Evolutionary conservation across 2,113 vertebrate species (phyloP).

Genomic region (Xyliphius kryptos): DNA sequence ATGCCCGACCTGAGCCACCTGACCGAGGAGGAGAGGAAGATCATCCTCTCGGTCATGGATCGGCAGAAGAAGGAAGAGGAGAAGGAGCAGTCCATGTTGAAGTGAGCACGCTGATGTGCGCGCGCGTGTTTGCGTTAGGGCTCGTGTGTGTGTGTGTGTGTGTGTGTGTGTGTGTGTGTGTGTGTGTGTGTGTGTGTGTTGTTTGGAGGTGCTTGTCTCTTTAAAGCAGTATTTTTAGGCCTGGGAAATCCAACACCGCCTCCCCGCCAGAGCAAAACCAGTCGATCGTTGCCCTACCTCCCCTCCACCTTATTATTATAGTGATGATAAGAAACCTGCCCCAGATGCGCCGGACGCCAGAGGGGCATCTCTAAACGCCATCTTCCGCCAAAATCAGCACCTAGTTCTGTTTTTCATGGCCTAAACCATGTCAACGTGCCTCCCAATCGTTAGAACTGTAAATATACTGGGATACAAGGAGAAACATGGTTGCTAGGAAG

Average conservation of each 20-base stretch:
- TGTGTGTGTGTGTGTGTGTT: constrained; percentile 11
- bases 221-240: constrained; percentile 20
- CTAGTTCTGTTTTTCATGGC: too few relatives aligned
- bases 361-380: constrained; percentile 60
- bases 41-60: constrained; percentile 90
- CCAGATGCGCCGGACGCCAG: too few relatives aligned
- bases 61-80: constrained; percentile 89
- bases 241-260: constrained; percentile 22
- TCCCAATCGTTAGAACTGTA: too few relatives aligned
- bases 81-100: constrained; percentile 90
- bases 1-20: constrained; percentile 93
- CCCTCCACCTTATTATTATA: too few relatives aligned
- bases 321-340: too few relatives aligned
- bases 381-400: constrained; percentile 53
- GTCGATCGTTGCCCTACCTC: too few relatives aligned
- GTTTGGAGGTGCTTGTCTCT: constrained; percentile 6
- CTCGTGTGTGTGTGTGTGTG: background rate
- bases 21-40: constrained; percentile 87
- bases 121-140: background rate
- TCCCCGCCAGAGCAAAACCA: too few relatives aligned
- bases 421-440: too few relatives aligned
- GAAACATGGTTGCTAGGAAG: too few relatives aligned
- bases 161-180: constrained; percentile 10
- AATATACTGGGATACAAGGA: too few relatives aligned
- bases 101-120: constrained; percentile 62